Base-by-base conservation (phyloP, 2,888 invertebrate species). In the Rhingia rostrata region DNA sequence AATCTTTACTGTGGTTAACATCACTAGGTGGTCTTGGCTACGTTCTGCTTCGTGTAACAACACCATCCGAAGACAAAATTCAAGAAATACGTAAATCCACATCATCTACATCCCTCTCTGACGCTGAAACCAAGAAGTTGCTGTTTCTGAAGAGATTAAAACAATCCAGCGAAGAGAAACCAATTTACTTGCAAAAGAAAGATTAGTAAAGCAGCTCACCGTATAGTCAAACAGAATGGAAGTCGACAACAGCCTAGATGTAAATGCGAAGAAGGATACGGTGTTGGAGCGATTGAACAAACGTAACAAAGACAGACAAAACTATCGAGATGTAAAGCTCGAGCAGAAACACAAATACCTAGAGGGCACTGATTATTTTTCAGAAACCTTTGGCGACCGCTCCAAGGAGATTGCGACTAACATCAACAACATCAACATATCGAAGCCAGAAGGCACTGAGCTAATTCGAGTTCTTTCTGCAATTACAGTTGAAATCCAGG, bases 401-500 rank as follows among this genome's bases (percentile, higher is more conserved):
- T 93, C 94, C 14, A 93, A 93, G 86, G 93, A 93, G 74, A 93
- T 96, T 75, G 94, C 95, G 90, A 93, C 93, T 58, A 91, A 93
- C 79, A 90, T 96, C 9, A 92, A 92, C 69, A 92, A 92, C 88
- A 90, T 93, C 37, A 84, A 64, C 7, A 86, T 87, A 63, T 86
- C 86, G 4, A 83, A 92, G 32, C 91, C 92, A 39, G 88, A 94
- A 80, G 92, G 61, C 35, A 70, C 80, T 3, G 94, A 88, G 90
- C 91, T 72, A 90, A 92, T 70, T 88, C 87, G 93, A 49, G 93
- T 94, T 87, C 96, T 96, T 88, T 94, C 95, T 81, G 93, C 93
- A 58, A 94, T 95, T n/a, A 95, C 94, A 73, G 93, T 94, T 87
- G 95, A 96, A 88, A 93, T 97, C 32, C 94, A 95, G 88, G 94